Base-by-base conservation (phyloP, 1,140 invertebrate genomes). In the Drosophila bocki region DNA sequence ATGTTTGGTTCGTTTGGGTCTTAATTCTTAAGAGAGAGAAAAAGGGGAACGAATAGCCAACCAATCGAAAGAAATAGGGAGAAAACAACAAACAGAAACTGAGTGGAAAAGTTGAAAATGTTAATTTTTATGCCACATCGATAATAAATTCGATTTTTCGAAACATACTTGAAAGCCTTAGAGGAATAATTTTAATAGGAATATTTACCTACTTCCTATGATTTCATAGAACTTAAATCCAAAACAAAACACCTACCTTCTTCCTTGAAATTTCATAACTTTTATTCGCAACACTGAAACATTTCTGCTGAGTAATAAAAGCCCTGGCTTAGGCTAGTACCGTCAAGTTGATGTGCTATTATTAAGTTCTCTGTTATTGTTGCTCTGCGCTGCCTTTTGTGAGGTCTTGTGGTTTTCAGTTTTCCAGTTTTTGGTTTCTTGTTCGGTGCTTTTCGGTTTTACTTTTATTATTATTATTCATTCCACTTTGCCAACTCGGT, bases 381-480 rank as follows among this genome's bases (percentile, higher is more conserved):
- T 51, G 37, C 42, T 67, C 19, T 60, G 33, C 19, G 58, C 19
- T 64, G 37, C 8, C 39, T 42, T 62, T 51, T 51, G 33, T 87
- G 83, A 80, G 83, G 80, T 87, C 79, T 79, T 86, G 83, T 83
- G 84, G 84, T 80, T 85, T 75, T 58, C 59, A 80, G 83, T 77
- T 85, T 75, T 53, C 59, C 59, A 70, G 59, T 60, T 70, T 61
- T 71, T 19, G 57, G 76, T 78, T 78, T 79, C 42, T 67, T 51
- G 65, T 69, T 78, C 64, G 37, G 57, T 54, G 51, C 60, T 79
- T 80, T 79, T 54, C 8, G 50, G 71, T 75, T 76, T 76, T 76
- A 76, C 61, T 76, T 67, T 76, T 76, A 44, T 76, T 65, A 39
- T 59, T 58, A 50, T 42, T 42, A 41, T 33, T 54, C 19, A 56